These are phyloP conservation scores for Fragum whitleyi DNA, from an alignment of 2,888 invertebrate species.

Conservation along the genomic window DNA sequence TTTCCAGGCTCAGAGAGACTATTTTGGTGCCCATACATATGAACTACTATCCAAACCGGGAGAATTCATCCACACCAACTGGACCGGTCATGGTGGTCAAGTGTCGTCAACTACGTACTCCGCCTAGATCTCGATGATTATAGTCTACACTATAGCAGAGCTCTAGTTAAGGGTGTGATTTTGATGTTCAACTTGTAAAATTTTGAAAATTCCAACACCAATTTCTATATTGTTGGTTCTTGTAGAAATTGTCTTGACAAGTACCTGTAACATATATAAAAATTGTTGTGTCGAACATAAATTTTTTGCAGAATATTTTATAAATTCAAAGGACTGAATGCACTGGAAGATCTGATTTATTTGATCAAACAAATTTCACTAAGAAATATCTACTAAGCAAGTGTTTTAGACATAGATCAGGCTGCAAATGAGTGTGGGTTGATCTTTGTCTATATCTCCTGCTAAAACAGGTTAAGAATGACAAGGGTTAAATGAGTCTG, in stretches of 20 bases:
- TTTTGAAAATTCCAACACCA: neutral
- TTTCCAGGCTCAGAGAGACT: conserved; percentile 97
- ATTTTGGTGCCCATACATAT: conserved; percentile 99
- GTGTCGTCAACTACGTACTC: conserved; percentile 84
- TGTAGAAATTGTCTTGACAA: neutral
- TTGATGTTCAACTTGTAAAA: neutral
- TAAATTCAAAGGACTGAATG: too few relatives aligned
- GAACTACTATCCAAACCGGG: conserved; percentile 95
- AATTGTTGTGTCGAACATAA: too few relatives aligned
- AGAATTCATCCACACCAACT: conserved; percentile 97
- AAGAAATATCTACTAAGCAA: too few relatives aligned
- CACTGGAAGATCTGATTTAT: too few relatives aligned
- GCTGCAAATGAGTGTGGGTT: too few relatives aligned
- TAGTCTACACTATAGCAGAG: neutral
- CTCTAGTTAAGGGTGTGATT: neutral
- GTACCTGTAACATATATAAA: too few relatives aligned
- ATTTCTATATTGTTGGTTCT: neutral
- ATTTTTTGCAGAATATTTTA: too few relatives aligned
- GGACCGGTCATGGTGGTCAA: conserved; percentile 96
- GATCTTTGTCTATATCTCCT: too few relatives aligned
- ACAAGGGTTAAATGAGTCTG: too few relatives aligned
- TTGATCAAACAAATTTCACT: too few relatives aligned
- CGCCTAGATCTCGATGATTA: conserved; percentile 64
- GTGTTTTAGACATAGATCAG: too few relatives aligned
- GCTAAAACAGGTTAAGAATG: too few relatives aligned